phyloP scores from a whole-genome alignment of 2,113 vertebrate genomes.

The Tauraco erythrolophus region DNA sequence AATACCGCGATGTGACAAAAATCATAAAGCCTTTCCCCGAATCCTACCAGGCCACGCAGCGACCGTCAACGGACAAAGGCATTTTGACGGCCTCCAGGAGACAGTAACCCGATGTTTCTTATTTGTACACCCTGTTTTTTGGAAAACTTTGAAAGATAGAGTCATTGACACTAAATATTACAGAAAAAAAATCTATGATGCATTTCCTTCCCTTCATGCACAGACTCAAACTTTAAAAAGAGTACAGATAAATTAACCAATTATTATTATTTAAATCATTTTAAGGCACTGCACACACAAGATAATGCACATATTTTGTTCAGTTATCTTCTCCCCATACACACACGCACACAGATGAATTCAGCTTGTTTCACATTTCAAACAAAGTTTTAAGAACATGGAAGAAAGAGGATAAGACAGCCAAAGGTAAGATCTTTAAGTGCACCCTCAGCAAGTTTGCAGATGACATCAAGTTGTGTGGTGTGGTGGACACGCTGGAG shows the following conservation, averaged over 20 bases:
- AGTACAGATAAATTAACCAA: neutral
- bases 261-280: neutral
- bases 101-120: neutral
- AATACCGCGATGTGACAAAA: neutral
- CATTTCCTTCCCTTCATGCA: neutral
- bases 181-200: rapidly evolving
- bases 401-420: neutral
- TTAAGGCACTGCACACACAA: neutral
- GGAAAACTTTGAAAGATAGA: neutral
- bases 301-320: rapidly evolving
- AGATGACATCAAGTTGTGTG: too few species aligned
- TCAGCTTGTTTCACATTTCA: neutral
- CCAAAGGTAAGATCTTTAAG: neutral
- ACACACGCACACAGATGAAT: neutral
- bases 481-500: too few species aligned
- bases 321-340: neutral
- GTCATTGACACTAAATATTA: neutral
- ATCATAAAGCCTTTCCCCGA: neutral
- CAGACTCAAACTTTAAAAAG: neutral
- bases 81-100: rapidly evolving
- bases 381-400: neutral
- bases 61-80: rapidly evolving
- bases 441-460: too few species aligned
- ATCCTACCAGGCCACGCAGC: neutral
- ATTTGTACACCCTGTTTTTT: neutral